A percentile compares a stretch with the other conserved stretches of the same genome.
These are phyloP conservation scores for Tragopan temminckii DNA, from an alignment of 2,797 vertebrate species.

Conservation along the genomic window DNA sequence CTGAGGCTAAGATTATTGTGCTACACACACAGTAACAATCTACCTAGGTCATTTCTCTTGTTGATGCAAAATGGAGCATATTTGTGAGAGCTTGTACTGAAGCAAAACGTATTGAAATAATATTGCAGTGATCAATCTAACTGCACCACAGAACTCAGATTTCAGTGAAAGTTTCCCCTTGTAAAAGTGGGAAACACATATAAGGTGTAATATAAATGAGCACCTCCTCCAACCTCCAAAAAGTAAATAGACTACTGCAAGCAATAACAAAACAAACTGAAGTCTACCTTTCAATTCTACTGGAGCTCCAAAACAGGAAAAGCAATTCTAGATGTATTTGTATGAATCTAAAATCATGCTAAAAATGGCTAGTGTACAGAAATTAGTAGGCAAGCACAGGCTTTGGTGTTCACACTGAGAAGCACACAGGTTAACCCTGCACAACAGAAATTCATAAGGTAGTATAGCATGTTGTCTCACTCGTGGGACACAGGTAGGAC, in stretches of 20 bases:
- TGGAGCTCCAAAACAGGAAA: not conserved
- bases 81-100: constrained; percentile 18
- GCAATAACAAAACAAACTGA: not conserved
- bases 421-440: not conserved
- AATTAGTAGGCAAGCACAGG: not conserved
- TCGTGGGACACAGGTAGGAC: not conserved
- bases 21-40: not conserved
- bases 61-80: not conserved
- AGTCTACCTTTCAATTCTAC: not conserved
- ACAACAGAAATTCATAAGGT: not conserved
- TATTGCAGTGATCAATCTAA: constrained; percentile 13
- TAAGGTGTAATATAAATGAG: not conserved
- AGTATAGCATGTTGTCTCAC: not conserved
- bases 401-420: not conserved
- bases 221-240: not conserved
- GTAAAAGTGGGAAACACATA: constrained; percentile 24
- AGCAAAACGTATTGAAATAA: constrained; percentile 27
- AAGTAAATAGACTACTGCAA: not conserved
- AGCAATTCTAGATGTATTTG: not conserved
- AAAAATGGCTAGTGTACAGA: not conserved
- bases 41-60: not conserved
- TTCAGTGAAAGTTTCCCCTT: constrained; percentile 25
- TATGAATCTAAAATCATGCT: not conserved
- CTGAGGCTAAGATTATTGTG: not conserved
- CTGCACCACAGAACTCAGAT: not conserved